Base-by-base conservation (phyloP, 2,888 invertebrate genomes). In the Clistopyga incitator region DNA sequence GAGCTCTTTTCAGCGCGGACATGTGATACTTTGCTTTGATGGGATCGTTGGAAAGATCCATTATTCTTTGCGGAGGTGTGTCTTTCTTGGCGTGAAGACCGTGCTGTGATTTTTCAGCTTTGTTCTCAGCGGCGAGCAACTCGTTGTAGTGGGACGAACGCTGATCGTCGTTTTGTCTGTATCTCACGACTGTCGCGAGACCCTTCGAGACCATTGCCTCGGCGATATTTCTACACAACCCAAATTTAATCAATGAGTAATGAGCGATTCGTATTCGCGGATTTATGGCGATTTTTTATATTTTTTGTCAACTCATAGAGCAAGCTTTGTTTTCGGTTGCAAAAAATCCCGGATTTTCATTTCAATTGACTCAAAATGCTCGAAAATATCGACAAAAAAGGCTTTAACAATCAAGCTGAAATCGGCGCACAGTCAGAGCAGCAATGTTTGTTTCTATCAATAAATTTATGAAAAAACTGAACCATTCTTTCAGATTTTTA, bases 81-180 rank as follows among this genome's bases (percentile, higher is more conserved):
- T 98, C 98, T 93, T 98, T 98, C 93, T 98, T 98, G 38, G 97
- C 96, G 90, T 98, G 97, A 74, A 98, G 93, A 29, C 98, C 98
- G 89, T 96, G 95, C 83, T 95, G 95, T 11, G 97, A 96, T 93
- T 99, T 99, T 85, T 95, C 95, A 0, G 99, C 99, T 91, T 98
- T 98, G 34, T 96, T 96, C 94, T 99, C 99, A 0, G 99, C 99
- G 79, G 97, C 97, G 79, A 98, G 94, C 29, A 99, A 94, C 84
- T 97, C 97, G 93, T 99, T 99, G 92, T 99, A 99, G 86, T 97
- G 97, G 0, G 97, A 96, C 61, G 99, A 98, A 82, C 99, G 96
- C 93, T 98, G 98, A 92, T 99, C 99, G 91, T 99, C 99, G 92
- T 99, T 99, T 90, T 97, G 98, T 78, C 98, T 95, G 92, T 99